Evolutionary conservation across 1,140 invertebrate genomes (phyloP).

Genomic region (Drosophila lacteicornis): DNA sequence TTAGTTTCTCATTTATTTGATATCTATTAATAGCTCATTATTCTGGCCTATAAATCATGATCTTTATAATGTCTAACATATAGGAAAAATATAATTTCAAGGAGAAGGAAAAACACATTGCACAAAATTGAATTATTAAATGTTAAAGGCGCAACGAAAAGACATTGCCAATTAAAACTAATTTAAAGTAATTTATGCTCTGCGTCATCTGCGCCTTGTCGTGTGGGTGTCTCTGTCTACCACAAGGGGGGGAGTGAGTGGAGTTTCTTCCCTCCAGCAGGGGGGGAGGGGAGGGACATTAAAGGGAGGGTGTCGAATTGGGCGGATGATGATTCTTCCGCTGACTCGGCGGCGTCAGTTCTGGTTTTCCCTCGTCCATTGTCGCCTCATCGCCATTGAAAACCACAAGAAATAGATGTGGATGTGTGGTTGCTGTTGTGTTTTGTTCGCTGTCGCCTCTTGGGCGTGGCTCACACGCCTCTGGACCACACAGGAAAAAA

Average conservation of each 20-base stretch:
- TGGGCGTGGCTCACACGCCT: conserved; percentile 8
- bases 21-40: neutral
- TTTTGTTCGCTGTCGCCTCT: conserved; percentile 9
- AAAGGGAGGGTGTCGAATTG: conserved; percentile 27
- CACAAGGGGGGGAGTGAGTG: conserved; percentile 14
- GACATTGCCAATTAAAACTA: conserved; percentile 80
- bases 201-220: conserved; percentile 60
- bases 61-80: neutral
- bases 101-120: neutral
- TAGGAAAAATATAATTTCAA: no score
- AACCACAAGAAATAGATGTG: conserved; percentile 7
- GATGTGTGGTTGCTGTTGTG: conserved; percentile 11
- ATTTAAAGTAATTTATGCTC: conserved; percentile 80
- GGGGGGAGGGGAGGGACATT: conserved; percentile 8
- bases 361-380: conserved; percentile 25
- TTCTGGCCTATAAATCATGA: neutral
- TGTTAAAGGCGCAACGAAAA: conserved; percentile 52
- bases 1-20: no score
- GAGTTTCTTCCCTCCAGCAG: conserved; percentile 14
- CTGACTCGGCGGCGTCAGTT: neutral
- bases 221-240: conserved; percentile 37
- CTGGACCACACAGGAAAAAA: conserved; percentile 2
- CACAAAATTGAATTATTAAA: conserved; percentile 61
- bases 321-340: conserved; percentile 9
- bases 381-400: conserved; percentile 24